Percentiles rank a stretch among this genome's conserved stretches.
Evolutionary conservation across 2,888 invertebrate genomes (phyloP).

Genomic region (Calliopum simillimum): DNA sequence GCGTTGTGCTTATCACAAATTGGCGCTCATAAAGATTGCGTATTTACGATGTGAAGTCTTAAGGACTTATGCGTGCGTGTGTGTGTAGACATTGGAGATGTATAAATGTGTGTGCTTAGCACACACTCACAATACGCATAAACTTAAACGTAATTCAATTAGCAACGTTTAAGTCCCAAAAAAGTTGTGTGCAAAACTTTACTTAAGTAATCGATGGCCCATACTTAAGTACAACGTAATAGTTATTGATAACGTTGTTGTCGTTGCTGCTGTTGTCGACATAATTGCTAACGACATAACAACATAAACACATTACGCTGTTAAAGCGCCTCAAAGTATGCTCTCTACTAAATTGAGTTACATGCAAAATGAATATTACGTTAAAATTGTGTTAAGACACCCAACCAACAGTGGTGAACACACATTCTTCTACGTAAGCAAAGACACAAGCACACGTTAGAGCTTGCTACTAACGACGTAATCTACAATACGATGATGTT

Average conservation of each 20-base stretch:
- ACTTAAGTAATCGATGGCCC: no score
- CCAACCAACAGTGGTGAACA: no score
- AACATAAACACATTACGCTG: no score
- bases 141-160: not conserved
- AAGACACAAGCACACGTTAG: not conserved
- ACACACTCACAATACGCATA: no score
- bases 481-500: not conserved
- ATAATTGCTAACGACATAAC: not conserved
- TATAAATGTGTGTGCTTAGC: not conserved
- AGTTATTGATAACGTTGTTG: not conserved
- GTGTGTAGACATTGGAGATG: not conserved
- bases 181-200: not conserved
- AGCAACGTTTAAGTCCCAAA: not conserved
- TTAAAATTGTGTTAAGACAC: not conserved
- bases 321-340: slow-evolving; percentile 24
- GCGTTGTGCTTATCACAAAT: slow-evolving; percentile 12
- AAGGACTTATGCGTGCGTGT: not conserved
- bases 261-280: not conserved
- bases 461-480: not conserved
- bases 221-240: no score
- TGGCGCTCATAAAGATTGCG: slow-evolving; percentile 20
- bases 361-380: not conserved
- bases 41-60: not conserved
- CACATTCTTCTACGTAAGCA: not conserved
- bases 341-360: slow-evolving; percentile 23